These are phyloP conservation scores for Chelonia mydas DNA, from an alignment of 2,797 vertebrate genomes.

Conservation along the genomic window DNA sequence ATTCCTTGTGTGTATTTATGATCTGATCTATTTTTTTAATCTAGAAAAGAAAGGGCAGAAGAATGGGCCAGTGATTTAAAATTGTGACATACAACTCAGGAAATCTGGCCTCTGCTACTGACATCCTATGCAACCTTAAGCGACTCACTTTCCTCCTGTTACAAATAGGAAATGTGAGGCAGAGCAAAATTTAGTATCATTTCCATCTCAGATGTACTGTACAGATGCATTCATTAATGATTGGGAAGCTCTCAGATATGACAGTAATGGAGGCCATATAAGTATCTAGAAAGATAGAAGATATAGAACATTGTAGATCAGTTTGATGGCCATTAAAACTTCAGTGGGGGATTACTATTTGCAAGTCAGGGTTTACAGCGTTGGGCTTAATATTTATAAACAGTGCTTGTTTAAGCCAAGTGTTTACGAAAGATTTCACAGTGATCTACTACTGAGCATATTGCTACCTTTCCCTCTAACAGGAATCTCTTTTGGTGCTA, in stretches of 20 bases:
- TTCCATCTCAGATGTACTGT: not conserved
- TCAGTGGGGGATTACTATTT: not conserved
- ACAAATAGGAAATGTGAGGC: too few relatives aligned
- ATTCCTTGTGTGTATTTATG: not conserved
- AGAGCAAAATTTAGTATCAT: not conserved
- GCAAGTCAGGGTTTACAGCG: not conserved
- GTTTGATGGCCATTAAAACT: not conserved
- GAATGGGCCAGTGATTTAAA: not conserved
- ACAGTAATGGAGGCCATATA: too few relatives aligned
- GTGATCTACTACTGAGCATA: not conserved
- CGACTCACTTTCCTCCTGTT: not conserved
- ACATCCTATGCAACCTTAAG: not conserved
- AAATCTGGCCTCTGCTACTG: not conserved
- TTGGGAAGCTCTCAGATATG: not conserved
- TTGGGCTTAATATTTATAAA: not conserved
- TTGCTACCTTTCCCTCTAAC: not conserved
- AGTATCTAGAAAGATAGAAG: not conserved
- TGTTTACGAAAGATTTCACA: not conserved
- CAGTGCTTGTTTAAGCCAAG: not conserved
- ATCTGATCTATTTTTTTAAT: not conserved
- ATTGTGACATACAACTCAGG: not conserved
- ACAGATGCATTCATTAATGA: fast-evolving
- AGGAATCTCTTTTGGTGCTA: not conserved
- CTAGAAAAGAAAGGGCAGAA: not conserved
- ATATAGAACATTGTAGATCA: not conserved